These are phyloP conservation scores for Hypomesus transpacificus DNA, from an alignment of 2,113 vertebrate genomes.

Conservation along the genomic window DNA sequence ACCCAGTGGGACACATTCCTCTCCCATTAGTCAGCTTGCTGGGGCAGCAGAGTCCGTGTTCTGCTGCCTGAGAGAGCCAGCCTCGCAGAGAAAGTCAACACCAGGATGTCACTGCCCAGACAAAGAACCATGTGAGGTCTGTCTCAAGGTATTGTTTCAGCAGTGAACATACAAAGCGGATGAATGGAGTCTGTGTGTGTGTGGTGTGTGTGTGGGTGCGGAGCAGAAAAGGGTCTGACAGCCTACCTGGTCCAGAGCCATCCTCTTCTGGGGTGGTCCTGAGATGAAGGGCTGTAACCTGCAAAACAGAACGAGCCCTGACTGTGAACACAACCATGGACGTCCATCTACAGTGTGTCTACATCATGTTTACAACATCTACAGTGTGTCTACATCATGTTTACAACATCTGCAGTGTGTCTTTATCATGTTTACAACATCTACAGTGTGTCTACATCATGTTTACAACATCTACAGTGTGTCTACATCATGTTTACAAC, in stretches of 20 bases:
- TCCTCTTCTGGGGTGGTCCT: slow-evolving; percentile 78
- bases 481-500: no score
- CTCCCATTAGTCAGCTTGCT: slow-evolving; percentile 7
- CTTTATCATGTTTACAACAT: no score
- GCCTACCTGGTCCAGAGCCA: slow-evolving; percentile 77
- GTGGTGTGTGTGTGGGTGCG: background rate
- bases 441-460: no score
- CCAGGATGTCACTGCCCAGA: background rate
- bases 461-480: no score
- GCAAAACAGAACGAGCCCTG: slow-evolving; percentile 40
- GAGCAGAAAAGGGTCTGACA: background rate
- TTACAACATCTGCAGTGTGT: no score
- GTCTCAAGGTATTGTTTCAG: background rate
- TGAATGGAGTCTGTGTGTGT: background rate
- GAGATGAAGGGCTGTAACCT: slow-evolving; percentile 84
- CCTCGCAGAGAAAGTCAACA: background rate
- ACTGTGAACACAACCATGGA: background rate
- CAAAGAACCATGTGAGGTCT: background rate
- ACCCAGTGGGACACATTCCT: background rate
- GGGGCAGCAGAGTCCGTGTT: background rate
- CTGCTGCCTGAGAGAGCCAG: slow-evolving; percentile 1
- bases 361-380: background rate
- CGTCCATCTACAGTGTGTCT: background rate
- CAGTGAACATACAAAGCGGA: background rate
- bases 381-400: no score